phyloP scores from a whole-genome alignment of 2,888 invertebrate genomes.

The Eristalinus aeneus region DNA sequence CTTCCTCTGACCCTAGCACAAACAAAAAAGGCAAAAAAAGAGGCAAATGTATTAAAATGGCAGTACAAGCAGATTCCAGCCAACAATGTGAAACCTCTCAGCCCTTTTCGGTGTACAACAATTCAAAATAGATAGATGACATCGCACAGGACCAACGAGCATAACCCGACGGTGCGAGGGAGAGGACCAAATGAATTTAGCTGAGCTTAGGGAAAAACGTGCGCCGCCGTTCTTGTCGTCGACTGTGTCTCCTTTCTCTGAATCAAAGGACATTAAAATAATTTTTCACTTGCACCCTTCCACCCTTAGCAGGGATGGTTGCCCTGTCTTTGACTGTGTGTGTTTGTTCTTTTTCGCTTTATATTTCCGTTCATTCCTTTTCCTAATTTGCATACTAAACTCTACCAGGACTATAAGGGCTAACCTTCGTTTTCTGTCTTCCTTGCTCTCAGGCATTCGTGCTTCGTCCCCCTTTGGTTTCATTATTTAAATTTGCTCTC shows the following conservation, averaged over 20 bases:
- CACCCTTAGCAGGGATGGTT: slow-evolving; percentile 47
- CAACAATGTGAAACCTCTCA: slow-evolving; percentile 10
- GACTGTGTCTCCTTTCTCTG: slow-evolving; percentile 33
- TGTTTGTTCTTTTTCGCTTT: slow-evolving; percentile 34
- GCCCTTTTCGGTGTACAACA: slow-evolving; percentile 16
- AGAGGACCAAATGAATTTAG: slow-evolving; percentile 57
- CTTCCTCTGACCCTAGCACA: slow-evolving; percentile 25
- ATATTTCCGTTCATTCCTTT: slow-evolving; percentile 37
- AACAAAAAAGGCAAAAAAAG: background rate
- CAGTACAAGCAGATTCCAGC: slow-evolving; percentile 21
- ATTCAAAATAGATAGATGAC: slow-evolving; percentile 46
- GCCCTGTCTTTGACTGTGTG: slow-evolving; percentile 4
- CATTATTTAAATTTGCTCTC: slow-evolving; percentile 69
- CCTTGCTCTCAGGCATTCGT: slow-evolving; percentile 59
- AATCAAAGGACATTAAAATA: slow-evolving; percentile 69
- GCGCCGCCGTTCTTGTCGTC: slow-evolving; percentile 43
- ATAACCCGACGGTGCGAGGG: slow-evolving; percentile 23
- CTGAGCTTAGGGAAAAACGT: slow-evolving; percentile 60
- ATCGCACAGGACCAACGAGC: slow-evolving; percentile 27
- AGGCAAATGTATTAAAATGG: background rate
- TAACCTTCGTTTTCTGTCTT: slow-evolving; percentile 58
- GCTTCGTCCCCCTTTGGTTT: slow-evolving; percentile 60
- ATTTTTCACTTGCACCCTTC: slow-evolving; percentile 61
- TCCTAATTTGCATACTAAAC: slow-evolving; percentile 71
- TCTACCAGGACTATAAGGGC: slow-evolving; percentile 51